A percentile compares a stretch with the other conserved stretches of the same genome.
Evolutionary conservation across 1,140 invertebrate genomes (phyloP).

Genomic region (Cryptotermes secundus): DNA sequence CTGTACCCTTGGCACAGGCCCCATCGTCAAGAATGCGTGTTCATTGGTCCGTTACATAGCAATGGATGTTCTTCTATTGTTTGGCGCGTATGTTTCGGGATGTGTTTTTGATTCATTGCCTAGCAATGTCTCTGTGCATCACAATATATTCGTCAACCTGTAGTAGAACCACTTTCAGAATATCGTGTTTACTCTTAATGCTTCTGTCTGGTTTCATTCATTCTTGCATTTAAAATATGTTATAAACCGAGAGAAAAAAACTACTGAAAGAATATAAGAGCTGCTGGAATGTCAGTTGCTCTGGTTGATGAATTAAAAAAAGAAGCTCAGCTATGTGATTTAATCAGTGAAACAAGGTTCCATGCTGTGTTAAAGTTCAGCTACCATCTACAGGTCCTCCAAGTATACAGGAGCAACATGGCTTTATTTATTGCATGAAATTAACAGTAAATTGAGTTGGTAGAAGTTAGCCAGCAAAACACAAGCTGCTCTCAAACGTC

Average conservation of each 20-base stretch:
- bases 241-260: neutral
- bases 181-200: too few species aligned
- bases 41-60: too few species aligned
- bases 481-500: neutral
- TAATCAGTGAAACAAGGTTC: neutral
- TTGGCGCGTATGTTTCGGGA: too few species aligned
- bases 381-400: neutral
- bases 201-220: neutral
- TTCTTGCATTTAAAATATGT: neutral
- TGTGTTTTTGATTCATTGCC: too few species aligned
- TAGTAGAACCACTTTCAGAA: too few species aligned
- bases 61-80: too few species aligned
- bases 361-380: neutral
- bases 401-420: neutral
- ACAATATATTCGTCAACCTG: too few species aligned
- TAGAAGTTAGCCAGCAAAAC: slow-evolving; percentile 1
- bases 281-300: neutral
- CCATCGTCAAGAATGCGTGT: too few species aligned
- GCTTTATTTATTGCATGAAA: neutral
- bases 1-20: too few species aligned
- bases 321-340: neutral
- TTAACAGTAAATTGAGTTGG: slow-evolving; percentile 14
- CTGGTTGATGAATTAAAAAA: neutral
- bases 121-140: too few species aligned
- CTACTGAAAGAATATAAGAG: neutral